Evolutionary conservation across 2,888 invertebrate genomes (phyloP).

Genomic region (Pinctada fucata): DNA sequence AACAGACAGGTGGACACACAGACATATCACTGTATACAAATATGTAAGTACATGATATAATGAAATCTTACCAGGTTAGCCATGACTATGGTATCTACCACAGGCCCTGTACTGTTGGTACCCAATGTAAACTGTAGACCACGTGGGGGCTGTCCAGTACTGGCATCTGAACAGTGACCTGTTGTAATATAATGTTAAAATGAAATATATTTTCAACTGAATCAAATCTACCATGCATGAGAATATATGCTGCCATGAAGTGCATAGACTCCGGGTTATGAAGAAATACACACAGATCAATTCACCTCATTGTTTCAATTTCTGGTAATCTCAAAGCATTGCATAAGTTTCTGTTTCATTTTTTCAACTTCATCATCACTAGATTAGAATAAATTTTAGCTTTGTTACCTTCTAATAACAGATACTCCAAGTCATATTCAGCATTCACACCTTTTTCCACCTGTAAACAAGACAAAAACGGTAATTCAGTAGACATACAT

Average conservation of each 20-base stretch:
- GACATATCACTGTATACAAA: no score
- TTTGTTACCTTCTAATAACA: slow-evolving; percentile 88
- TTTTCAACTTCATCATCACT: no score
- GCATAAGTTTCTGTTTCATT: no score
- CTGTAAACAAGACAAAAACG: slow-evolving; percentile 52
- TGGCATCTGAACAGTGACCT: slow-evolving; percentile 93
- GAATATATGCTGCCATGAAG: no score
- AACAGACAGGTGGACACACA: no score
- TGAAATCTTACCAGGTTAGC: slow-evolving; percentile 85
- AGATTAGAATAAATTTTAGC: no score
- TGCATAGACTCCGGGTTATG: no score
- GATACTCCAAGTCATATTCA: slow-evolving; percentile 95
- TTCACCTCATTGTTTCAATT: no score
- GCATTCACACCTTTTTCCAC: slow-evolving; percentile 80
- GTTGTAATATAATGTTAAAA: not conserved
- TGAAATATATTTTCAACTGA: not conserved
- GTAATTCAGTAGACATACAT: no score
- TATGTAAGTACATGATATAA: no score
- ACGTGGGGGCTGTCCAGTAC: slow-evolving; percentile 93
- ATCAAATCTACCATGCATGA: not conserved
- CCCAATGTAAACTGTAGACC: slow-evolving; percentile 98
- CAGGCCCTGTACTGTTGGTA: slow-evolving; percentile 82
- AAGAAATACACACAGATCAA: no score
- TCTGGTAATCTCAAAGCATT: no score
- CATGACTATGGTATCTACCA: slow-evolving; percentile 99